Evolutionary conservation across 2,888 invertebrate genomes (phyloP), one percentile per base, ranked within the genome.

Genomic region (Pollenia amentaria): DNA sequence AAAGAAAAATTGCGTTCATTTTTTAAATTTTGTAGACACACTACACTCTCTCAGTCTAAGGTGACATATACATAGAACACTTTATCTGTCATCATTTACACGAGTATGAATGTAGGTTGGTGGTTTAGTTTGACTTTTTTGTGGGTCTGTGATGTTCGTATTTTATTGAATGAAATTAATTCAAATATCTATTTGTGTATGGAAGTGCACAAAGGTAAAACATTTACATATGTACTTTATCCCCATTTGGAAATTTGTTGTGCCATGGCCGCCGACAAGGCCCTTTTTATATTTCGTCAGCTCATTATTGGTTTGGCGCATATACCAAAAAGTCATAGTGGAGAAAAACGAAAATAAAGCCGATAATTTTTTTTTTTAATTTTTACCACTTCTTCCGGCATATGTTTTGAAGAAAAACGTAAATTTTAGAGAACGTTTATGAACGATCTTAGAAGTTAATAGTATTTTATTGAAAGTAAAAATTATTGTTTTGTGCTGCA

Each of bases 91-190:
- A 40, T 40, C 1, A 2, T 16, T 69, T 29, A 3, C 38, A 51
- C 21, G 8, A 2, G 3, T 67, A 14, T 16, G 16, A 12, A 62
- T 65, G 73, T 73, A 48, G 67, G 60, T 67, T 75, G 70, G 42
- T 79, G 51, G 64, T 75, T 80, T 40, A 65, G 42, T 67, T 65
- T 75, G 67, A 67, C 81, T 75, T 57, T 60, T 64, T 75, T 46
- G 75, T 81, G 75, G 44, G 57, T 75, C 60, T 67, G 80, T 85
- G 81, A 72, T 77, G 72, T 78, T 78, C 84, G 69, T 78, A 69
- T 81, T 85, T 85, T 76, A 78, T 82, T 86, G 85, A 82, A 85
- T 85, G 85, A 82, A 81, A 80, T 85, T 48, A 73, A 80, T 53
- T 75, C 18, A 76, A 80, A 64, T 70, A n/a, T 64, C 29, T 67